Base-by-base conservation (phyloP, 2,113 vertebrate genomes). In the Anas platyrhynchos region DNA sequence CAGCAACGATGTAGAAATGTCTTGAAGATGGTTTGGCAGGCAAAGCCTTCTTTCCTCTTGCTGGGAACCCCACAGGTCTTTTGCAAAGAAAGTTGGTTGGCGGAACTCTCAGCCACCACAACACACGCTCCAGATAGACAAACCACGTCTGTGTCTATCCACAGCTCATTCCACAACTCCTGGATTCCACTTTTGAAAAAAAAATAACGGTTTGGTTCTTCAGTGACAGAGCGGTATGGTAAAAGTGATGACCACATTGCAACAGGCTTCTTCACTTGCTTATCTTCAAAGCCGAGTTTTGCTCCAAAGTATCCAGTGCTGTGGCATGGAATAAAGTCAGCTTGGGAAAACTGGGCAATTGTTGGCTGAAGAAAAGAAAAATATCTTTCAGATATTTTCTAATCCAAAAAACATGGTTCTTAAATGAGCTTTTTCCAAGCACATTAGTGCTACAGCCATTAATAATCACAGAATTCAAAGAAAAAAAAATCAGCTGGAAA, bases 341-440 rank as follows among this genome's bases (percentile, higher is more conserved):
- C 88, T 58, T 61, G 38, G 52, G 85, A 91, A 90, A 95, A 68
- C 12, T 0, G 48, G 95, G 83, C 26, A n/a, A 56, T 20, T 38
- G 43, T 58, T 96, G 91, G 83, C 83, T 66, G 56, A 68, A 79
- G 80, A 84, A 86, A 91, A 93, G 73, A 91, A 87, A 95, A 92
- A 93, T n/a, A 46, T 88, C 78, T 88, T 63, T 84, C 76, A 78
- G 73, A 88, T 86, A 93, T 84, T 92, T 92, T 91, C 81, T 94
- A 93, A 95, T 92, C 69, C 58, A 55, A 94, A 96, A 96, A 96
- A 79, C 7, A 2, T 92, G 66, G 66, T 32, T 82, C 73, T 93
- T 56, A 82, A 93, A 95, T 50, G 87, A 88, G 88, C 46, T 88
- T 94, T 96, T 96, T 92, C 90, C 80, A 84, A 93, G 66, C 54